phyloP scores from a whole-genome alignment of 2,113 vertebrate species.

The Vimba vimba region DNA sequence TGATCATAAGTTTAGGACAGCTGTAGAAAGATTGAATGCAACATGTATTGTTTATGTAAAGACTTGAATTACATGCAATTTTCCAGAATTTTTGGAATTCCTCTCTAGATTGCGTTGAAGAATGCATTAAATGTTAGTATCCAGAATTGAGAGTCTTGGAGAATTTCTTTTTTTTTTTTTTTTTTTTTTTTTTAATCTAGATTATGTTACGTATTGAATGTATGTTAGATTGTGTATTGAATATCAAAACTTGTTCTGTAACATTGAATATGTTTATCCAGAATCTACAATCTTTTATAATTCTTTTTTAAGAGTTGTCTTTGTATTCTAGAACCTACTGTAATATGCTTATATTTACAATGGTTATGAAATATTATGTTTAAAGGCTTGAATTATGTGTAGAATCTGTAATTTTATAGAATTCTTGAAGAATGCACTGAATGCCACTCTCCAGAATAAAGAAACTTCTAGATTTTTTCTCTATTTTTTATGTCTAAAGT shows the following conservation, averaged over 20 bases:
- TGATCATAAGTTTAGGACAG: background rate
- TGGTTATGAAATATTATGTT: background rate
- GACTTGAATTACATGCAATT: background rate
- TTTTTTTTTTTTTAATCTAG: fast-evolving
- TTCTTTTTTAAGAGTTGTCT: background rate
- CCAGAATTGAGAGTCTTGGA: background rate
- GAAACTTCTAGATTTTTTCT: background rate
- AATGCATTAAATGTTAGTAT: background rate
- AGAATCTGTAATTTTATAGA: too few relatives aligned
- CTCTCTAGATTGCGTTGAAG: background rate
- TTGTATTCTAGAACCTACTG: background rate
- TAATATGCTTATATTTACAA: background rate
- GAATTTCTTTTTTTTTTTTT: too few relatives aligned
- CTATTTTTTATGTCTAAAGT: background rate
- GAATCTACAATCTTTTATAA: background rate
- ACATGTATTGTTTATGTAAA: background rate
- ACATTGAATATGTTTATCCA: background rate
- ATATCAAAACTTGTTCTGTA: background rate
- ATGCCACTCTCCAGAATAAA: background rate
- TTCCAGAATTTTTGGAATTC: background rate
- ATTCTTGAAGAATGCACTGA: background rate
- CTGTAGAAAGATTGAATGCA: background rate
- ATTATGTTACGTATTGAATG: background rate
- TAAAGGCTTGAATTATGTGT: background rate
- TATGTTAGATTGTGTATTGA: background rate